Evolutionary conservation across 2,888 invertebrate species (phyloP).

Genomic region (Fragum fragum): DNA sequence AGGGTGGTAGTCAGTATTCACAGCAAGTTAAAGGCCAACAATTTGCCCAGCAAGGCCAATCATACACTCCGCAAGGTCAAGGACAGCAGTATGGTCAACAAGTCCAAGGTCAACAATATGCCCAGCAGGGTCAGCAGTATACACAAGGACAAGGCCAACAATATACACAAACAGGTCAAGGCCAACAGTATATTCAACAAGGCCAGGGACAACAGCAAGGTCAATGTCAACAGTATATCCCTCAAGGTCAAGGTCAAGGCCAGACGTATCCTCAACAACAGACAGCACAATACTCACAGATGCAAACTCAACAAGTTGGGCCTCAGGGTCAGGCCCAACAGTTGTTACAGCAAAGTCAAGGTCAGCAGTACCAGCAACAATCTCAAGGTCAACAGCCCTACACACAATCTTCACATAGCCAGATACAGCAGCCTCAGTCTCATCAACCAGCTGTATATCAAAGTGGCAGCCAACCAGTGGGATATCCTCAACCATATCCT

Average conservation of each 20-base stretch:
- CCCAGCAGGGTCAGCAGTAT: neutral
- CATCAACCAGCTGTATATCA: constrained; percentile 13
- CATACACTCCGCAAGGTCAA: constrained; percentile 30
- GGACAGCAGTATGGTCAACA: constrained; percentile 4
- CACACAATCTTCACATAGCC: constrained; percentile 23
- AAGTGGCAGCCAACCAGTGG: constrained; percentile 19
- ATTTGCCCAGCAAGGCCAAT: constrained; percentile 50
- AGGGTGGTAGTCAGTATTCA: neutral
- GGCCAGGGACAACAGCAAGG: constrained; percentile 16
- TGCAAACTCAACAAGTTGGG: neutral
- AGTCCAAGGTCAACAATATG: neutral
- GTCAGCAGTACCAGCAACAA: constrained; percentile 17
- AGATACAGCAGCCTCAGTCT: constrained; percentile 30
- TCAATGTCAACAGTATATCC: constrained; percentile 22
- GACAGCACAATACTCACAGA: neutral
- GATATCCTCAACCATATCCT: constrained; percentile 18
- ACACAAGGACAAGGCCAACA: constrained; percentile 67
- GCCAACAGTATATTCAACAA: constrained; percentile 86
- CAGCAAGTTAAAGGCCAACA: constrained; percentile 53
- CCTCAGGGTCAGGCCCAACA: constrained; percentile 21
- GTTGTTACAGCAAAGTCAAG: neutral
- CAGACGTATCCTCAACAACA: neutral
- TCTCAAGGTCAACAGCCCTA: constrained; percentile 20
- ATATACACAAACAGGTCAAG: constrained; percentile 61
- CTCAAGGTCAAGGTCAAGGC: neutral